Evolutionary conservation across 2,113 vertebrate genomes (phyloP), one percentile per base, ranked within the genome.

Genomic region (Poicephalus meyeri): DNA sequence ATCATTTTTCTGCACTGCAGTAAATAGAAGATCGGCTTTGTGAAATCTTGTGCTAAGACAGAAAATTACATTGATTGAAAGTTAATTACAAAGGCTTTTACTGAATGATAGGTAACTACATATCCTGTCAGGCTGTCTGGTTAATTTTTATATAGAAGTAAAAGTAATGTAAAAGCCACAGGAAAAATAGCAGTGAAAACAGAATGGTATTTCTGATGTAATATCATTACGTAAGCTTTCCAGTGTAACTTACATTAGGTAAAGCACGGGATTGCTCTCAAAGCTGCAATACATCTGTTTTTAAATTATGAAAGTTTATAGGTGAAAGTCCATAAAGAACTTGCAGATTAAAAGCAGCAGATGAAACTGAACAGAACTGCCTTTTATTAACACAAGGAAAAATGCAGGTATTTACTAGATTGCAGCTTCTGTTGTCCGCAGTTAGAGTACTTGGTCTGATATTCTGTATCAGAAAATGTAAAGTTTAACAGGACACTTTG

Each of bases 201-300:
- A 11, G 49, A 58, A 41, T 64, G 31, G 4, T 55, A 16, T 39
- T 96, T 89, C 49, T 84, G 14, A 26, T 84, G 47, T 33, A 55
- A 31, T 73, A 60, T 55, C 58, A 76, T 26, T 44, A 11, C 1
- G 4, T 63, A 74, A 89, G 13, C 28, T 65, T 50, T 73, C 33
- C 28, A 72, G 25, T 0, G 0, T 69, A 16, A 16, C 6, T 78
- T 74, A 41, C 1, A 2, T 53, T 77, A 35, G 35, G 24, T 18
- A 71, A 37, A 70, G 71, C 8, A 39, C 7, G 15, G 6, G 11
- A 53, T 79, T 91, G 21, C 33, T 84, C 44, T 84, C 35, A 55
- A 13, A 58, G 37, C 68, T 52, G 50, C 35, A 56, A 5, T 81
- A 31, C 39, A 41, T 4, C 0, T 47, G 3, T 65, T 70, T 86